Percentiles rank a stretch among this genome's conserved stretches.
Evolutionary conservation across 2,797 vertebrate genomes (phyloP).

Genomic region (Neomorphus geoffroyi): DNA sequence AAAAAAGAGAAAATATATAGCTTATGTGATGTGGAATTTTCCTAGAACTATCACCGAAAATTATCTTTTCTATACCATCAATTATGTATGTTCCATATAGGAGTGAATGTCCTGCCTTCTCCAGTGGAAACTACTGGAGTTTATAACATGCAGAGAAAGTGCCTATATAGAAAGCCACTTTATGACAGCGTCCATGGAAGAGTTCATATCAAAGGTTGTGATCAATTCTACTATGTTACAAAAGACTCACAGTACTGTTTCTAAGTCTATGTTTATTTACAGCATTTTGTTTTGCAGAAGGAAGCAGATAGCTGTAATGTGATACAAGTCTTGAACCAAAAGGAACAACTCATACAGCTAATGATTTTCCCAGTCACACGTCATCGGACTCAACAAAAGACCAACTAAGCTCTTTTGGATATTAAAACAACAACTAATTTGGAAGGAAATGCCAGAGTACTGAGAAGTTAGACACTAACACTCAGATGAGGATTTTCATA

Average conservation of each 20-base stretch:
- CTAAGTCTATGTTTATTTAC: neutral
- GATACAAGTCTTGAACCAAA: neutral
- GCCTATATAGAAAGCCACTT: neutral
- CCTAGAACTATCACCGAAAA: neutral
- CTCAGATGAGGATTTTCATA: slow-evolving; percentile 8
- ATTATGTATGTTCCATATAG: neutral
- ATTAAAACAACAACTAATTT: slow-evolving; percentile 30
- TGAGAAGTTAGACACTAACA: slow-evolving; percentile 18
- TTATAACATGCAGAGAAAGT: neutral
- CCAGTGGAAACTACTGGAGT: neutral
- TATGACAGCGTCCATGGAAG: neutral
- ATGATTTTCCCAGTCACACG: neutral
- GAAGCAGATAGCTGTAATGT: neutral
- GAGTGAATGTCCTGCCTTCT: neutral
- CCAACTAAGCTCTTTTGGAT: neutral
- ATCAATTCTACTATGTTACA: neutral
- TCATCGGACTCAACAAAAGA: slow-evolving; percentile 19
- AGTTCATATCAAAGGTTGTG: neutral
- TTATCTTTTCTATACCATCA: neutral
- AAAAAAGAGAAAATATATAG: neutral
- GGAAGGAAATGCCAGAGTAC: slow-evolving; percentile 56
- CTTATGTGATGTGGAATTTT: neutral
- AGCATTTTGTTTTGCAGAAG: neutral
- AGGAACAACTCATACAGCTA: neutral
- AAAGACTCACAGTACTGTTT: neutral